Percentiles rank a stretch among this genome's conserved stretches.
phyloP scores from a whole-genome alignment of 2,797 vertebrate genomes.

The Smutsia gigantea region DNA sequence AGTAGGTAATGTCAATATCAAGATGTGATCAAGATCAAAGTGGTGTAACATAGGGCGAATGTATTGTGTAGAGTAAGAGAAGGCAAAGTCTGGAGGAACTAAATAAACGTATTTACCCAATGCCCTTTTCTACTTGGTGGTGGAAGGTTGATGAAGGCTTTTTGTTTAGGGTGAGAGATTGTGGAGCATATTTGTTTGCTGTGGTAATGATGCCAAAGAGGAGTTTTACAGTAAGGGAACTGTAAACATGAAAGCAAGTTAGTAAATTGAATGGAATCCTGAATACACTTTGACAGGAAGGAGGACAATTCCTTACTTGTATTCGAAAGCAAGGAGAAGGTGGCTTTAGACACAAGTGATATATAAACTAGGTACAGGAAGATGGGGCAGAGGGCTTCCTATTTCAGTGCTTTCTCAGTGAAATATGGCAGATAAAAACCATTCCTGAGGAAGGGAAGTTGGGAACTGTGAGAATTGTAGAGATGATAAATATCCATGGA shows the following conservation, averaged over 20 bases:
- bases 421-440: neutral
- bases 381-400: neutral
- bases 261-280: neutral
- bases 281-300: neutral
- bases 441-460: neutral
- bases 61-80: neutral
- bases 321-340: neutral
- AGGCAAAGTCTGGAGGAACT: neutral
- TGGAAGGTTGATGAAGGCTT: neutral
- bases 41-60: neutral
- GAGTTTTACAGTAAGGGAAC: neutral
- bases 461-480: neutral
- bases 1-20: neutral
- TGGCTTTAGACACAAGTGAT: neutral
- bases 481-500: neutral
- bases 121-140: neutral
- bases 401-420: conserved; percentile 24
- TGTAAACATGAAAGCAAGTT: conserved; percentile 14
- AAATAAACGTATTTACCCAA: neutral
- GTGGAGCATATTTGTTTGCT: neutral
- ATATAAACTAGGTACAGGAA: neutral
- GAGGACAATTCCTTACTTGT: neutral
- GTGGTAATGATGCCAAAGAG: neutral
- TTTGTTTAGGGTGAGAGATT: conserved; percentile 33
- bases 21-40: neutral